Evolutionary conservation across 2,888 invertebrate species (phyloP).

Genomic region (Eudasyphora cyanicolor): DNA sequence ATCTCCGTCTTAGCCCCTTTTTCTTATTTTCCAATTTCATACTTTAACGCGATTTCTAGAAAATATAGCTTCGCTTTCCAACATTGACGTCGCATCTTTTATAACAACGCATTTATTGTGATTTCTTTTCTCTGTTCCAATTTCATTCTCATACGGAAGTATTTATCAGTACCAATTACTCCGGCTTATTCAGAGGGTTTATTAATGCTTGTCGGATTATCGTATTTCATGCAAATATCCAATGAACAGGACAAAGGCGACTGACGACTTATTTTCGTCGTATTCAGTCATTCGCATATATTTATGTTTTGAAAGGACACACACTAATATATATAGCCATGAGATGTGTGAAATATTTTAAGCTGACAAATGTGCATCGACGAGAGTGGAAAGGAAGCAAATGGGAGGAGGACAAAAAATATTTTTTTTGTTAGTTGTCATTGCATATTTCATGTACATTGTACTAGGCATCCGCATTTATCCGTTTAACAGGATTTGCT

Average conservation of each 20-base stretch:
- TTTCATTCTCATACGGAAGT: constrained; percentile 64
- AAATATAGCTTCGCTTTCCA: neutral
- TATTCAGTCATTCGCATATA: neutral
- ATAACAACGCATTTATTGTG: constrained; percentile 5
- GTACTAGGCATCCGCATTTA: constrained; percentile 22
- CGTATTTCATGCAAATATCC: constrained; percentile 42
- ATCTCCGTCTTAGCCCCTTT: too few relatives aligned
- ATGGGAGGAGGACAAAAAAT: neutral
- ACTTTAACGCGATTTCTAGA: constrained; percentile 37
- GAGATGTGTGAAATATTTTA: constrained; percentile 59
- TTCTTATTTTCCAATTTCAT: constrained; percentile 42
- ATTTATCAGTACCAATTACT: constrained; percentile 60
- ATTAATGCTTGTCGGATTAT: constrained; percentile 73
- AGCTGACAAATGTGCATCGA: constrained; percentile 51
- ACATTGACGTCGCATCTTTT: neutral
- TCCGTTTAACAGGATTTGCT: constrained; percentile 54
- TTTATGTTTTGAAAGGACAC: neutral
- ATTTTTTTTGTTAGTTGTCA: constrained; percentile 38
- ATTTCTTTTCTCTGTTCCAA: constrained; percentile 16
- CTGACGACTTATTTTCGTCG: too few relatives aligned
- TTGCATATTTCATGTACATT: neutral
- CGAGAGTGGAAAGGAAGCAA: neutral
- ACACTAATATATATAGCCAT: neutral
- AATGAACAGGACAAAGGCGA: neutral
- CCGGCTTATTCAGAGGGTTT: constrained; percentile 62